Evolutionary conservation across 2,797 vertebrate genomes (phyloP).

Genomic region (Pangasius krempfi): DNA sequence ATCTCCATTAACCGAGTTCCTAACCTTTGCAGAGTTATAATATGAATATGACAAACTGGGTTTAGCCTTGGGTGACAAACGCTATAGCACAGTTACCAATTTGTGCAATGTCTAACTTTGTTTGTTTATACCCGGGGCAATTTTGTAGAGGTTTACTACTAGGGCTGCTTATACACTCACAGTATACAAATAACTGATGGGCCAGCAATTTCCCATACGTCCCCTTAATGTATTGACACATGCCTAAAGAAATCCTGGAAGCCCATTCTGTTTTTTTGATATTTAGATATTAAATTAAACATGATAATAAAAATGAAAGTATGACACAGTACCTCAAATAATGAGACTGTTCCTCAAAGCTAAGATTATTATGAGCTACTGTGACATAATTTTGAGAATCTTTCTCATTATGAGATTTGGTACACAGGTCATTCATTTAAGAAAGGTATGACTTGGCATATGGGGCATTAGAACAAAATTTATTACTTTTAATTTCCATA

Average conservation of each 20-base stretch:
- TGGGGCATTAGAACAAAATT: too few relatives aligned
- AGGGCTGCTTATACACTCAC: neutral
- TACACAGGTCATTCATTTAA: neutral
- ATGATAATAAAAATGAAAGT: neutral
- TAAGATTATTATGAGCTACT: neutral
- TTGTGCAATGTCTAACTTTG: neutral
- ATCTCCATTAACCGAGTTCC: neutral
- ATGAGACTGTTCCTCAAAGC: neutral
- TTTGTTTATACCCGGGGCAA: neutral
- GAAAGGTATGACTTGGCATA: neutral
- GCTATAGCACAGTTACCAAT: slow-evolving; percentile 42
- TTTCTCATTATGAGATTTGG: neutral
- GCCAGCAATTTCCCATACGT: neutral
- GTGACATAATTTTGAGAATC: too few relatives aligned
- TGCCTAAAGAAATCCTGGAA: neutral
- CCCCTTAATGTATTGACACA: too few relatives aligned
- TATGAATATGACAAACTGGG: neutral
- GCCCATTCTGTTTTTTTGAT: neutral
- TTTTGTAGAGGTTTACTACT: slow-evolving; percentile 1
- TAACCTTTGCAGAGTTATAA: neutral
- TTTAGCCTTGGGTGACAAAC: slow-evolving; percentile 2
- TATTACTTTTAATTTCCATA: too few relatives aligned
- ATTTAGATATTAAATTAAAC: neutral
- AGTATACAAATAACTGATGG: neutral
- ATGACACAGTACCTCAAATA: neutral